phyloP scores from a whole-genome alignment of 2,888 invertebrate genomes.

The Aricia artaxerxes region DNA sequence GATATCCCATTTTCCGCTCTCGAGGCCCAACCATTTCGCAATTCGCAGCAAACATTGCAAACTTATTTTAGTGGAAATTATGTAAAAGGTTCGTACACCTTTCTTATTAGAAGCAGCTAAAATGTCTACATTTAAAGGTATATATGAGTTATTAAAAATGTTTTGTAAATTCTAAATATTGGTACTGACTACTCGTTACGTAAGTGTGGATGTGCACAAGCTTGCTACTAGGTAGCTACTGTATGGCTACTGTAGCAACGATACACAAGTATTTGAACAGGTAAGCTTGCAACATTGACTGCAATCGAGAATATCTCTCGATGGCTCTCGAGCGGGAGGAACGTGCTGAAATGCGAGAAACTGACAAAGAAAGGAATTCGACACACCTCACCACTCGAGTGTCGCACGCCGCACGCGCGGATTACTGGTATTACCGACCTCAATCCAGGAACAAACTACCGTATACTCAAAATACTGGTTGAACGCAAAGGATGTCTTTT shows the following conservation, averaged over 20 bases:
- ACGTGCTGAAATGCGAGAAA: slow-evolving; percentile 38
- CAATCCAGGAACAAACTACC: neutral
- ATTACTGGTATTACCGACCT: slow-evolving; percentile 9
- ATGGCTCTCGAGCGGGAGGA: slow-evolving; percentile 35
- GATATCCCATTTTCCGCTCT: slow-evolving; percentile 44
- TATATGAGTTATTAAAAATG: neutral
- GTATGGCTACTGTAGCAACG: neutral
- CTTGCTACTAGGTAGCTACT: neutral
- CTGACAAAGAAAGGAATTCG: slow-evolving; percentile 37
- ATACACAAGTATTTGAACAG: neutral
- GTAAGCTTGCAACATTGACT: slow-evolving; percentile 31
- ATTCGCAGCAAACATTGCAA: slow-evolving; percentile 6
- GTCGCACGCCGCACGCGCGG: neutral
- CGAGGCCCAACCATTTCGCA: neutral
- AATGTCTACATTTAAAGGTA: neutral
- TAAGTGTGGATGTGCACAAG: neutral
- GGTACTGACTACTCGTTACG: neutral
- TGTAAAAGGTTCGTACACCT: neutral
- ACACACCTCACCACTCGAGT: slow-evolving; percentile 23
- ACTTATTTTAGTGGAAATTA: neutral
- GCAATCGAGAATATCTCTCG: slow-evolving; percentile 37
- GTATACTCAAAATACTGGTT: neutral
- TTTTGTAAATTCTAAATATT: neutral
- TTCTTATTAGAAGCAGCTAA: neutral
- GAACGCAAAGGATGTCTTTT: no score